A percentile compares a stretch with the other conserved stretches of the same genome.
phyloP scores from a whole-genome alignment of 1,140 invertebrate species.

The Neocloeon triangulifer region DNA sequence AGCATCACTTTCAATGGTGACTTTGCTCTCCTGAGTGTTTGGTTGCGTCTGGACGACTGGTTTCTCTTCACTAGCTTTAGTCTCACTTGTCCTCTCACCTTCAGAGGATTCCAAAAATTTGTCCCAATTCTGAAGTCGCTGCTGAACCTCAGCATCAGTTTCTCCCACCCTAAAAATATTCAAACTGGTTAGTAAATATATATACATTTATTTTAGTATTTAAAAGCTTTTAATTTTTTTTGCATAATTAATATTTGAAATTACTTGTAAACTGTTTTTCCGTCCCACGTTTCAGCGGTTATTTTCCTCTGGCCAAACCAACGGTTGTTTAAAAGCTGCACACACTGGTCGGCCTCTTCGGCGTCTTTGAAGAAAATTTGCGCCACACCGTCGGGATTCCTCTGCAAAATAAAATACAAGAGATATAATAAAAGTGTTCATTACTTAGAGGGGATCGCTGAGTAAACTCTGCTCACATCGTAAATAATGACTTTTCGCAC shows the following conservation, averaged over 20 bases:
- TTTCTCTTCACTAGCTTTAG: background rate
- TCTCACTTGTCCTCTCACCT: conserved; percentile 13
- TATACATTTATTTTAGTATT: background rate
- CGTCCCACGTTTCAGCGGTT: conserved; percentile 81
- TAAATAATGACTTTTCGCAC: conserved; percentile 82
- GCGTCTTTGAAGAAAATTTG: conserved; percentile 76
- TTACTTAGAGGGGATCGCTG: background rate
- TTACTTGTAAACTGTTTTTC: conserved; percentile 76
- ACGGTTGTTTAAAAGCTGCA: conserved; percentile 71
- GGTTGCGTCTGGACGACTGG: too few species aligned
- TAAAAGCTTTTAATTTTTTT: background rate
- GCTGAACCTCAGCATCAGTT: conserved; percentile 66
- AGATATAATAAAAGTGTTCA: background rate
- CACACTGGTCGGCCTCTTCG: conserved; percentile 76
- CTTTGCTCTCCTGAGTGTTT: too few species aligned
- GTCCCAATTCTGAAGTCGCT: conserved; percentile 71
- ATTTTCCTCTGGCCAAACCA: conserved; percentile 75
- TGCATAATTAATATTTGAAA: conserved; percentile 11
- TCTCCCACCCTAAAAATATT: conserved; percentile 44
- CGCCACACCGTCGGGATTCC: conserved; percentile 83
- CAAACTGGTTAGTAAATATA: conserved; percentile 1
- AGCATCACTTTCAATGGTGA: background rate
- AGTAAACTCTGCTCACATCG: conserved; percentile 45
- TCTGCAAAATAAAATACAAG: conserved; percentile 24
- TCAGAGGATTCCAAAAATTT: conserved; percentile 44